Evolutionary conservation across 1,140 invertebrate genomes (phyloP).

Genomic region (Pseudomyrmex flavicornis): DNA sequence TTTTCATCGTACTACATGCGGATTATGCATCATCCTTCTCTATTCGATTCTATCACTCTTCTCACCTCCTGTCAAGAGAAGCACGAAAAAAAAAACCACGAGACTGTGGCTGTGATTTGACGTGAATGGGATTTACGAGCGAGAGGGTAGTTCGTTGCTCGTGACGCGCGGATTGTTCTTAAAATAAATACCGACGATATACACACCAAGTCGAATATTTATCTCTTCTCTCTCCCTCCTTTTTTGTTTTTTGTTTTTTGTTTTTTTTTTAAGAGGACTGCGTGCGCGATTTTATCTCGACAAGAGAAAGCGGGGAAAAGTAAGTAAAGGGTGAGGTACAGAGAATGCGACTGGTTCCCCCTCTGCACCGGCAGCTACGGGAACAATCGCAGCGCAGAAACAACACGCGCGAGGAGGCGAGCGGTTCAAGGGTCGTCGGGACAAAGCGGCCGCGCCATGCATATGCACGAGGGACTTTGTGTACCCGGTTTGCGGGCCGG

Average conservation of each 20-base stretch:
- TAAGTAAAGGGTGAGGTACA: neutral
- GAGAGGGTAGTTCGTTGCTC: slow-evolving; percentile 33
- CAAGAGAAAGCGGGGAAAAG: neutral
- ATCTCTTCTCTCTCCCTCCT: neutral
- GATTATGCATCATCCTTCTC: slow-evolving; percentile 23
- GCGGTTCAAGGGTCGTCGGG: slow-evolving; percentile 25
- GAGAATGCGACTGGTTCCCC: slow-evolving; percentile 15
- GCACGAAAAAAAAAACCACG: neutral
- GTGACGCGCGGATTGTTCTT: slow-evolving; percentile 34
- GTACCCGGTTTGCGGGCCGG: slow-evolving; percentile 62
- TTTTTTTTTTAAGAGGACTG: too few relatives aligned
- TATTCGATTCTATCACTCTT: neutral
- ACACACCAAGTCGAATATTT: neutral
- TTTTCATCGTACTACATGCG: neutral
- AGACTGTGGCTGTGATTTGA: slow-evolving; percentile 48
- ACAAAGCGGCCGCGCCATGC: slow-evolving; percentile 66
- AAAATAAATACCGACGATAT: slow-evolving; percentile 43
- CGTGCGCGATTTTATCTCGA: slow-evolving; percentile 1
- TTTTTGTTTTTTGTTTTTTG: too few relatives aligned
- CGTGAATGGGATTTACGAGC: slow-evolving; percentile 64
- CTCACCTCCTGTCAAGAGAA: neutral
- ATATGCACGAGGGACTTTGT: slow-evolving; percentile 72
- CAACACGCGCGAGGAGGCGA: slow-evolving; percentile 37
- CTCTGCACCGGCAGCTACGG: slow-evolving; percentile 11
- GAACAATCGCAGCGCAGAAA: slow-evolving; percentile 53